Conservation (phyloP, 2,888 invertebrate genomes). For the Prosapia bicincta region DNA sequence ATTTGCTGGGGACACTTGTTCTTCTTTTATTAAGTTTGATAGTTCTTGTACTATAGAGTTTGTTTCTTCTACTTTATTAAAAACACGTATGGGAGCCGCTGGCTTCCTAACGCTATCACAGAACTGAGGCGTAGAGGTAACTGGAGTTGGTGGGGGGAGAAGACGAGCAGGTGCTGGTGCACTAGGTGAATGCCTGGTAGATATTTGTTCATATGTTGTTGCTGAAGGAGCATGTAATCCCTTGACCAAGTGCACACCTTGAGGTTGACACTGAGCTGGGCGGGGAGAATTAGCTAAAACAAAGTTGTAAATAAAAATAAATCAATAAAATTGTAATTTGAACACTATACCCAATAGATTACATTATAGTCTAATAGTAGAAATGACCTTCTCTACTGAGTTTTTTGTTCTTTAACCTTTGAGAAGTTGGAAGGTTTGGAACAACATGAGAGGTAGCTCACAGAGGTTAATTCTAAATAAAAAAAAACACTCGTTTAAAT, state of each 20-base stretch:
- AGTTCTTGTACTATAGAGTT: background rate
- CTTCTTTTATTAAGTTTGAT: background rate
- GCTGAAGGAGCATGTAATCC: background rate
- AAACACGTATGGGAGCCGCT: background rate
- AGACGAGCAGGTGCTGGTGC: slow-evolving; percentile 26
- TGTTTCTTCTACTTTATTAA: background rate
- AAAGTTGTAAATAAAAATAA: background rate
- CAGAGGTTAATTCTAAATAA: no score
- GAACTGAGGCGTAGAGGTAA: background rate
- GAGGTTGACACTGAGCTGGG: background rate
- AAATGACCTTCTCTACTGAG: no score
- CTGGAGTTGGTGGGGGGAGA: background rate
- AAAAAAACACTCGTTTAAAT: no score
- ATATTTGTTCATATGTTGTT: background rate
- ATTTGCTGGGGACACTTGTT: background rate
- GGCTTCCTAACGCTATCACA: background rate
- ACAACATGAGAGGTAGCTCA: no score
- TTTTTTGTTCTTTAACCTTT: no score
- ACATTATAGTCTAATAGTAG: no score
- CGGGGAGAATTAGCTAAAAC: slow-evolving; percentile 37
- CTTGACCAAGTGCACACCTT: background rate
- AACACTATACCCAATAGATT: no score
- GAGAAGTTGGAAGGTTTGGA: no score
- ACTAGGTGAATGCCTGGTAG: slow-evolving; percentile 6
- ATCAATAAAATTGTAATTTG: no score